Percentiles rank a stretch among this genome's conserved stretches.
phyloP scores from a whole-genome alignment of 1,140 invertebrate genomes.

The Mizuhopecten yessoensis region DNA sequence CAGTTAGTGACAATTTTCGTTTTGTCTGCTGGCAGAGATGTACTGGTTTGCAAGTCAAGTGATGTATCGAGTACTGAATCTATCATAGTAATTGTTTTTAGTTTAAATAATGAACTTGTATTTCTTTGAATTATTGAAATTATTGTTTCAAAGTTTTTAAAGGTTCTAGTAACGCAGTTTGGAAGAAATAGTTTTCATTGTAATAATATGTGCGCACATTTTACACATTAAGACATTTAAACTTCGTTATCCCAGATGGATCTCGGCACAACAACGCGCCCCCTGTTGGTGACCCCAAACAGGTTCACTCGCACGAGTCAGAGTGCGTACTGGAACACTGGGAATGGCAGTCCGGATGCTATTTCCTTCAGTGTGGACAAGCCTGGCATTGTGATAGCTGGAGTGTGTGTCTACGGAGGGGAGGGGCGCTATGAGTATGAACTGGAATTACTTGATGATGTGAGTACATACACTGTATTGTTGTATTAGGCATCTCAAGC shows the following conservation, averaged over 20 bases:
- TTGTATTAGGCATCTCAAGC: too few species aligned
- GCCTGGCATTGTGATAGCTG: constrained; percentile 93
- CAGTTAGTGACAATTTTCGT: too few species aligned
- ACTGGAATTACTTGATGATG: constrained; percentile 94
- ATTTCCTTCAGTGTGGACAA: constrained; percentile 97
- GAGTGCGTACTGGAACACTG: constrained; percentile 97
- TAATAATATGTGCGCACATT: too few species aligned
- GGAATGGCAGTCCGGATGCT: constrained; percentile 97
- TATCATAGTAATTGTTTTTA: too few species aligned
- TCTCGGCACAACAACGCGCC: constrained; percentile 74
- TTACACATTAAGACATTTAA: neutral
- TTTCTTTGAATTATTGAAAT: too few species aligned
- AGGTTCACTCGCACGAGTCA: constrained; percentile 95
- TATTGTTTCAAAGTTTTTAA: too few species aligned
- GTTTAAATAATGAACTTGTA: too few species aligned
- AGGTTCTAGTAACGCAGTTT: too few species aligned
- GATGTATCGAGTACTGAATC: too few species aligned
- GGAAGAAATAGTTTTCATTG: too few species aligned
- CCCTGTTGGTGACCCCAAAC: constrained; percentile 92
- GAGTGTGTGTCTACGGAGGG: constrained; percentile 95
- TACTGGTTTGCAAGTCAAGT: too few species aligned
- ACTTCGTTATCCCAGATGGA: constrained; percentile 72
- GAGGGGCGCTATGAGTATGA: constrained; percentile 89
- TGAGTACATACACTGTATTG: constrained; percentile 75
- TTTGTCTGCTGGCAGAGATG: too few species aligned